A percentile compares a stretch with the other conserved stretches of the same genome.
phyloP scores from a whole-genome alignment of 2,113 vertebrate genomes.

The Larimichthys crocea region DNA sequence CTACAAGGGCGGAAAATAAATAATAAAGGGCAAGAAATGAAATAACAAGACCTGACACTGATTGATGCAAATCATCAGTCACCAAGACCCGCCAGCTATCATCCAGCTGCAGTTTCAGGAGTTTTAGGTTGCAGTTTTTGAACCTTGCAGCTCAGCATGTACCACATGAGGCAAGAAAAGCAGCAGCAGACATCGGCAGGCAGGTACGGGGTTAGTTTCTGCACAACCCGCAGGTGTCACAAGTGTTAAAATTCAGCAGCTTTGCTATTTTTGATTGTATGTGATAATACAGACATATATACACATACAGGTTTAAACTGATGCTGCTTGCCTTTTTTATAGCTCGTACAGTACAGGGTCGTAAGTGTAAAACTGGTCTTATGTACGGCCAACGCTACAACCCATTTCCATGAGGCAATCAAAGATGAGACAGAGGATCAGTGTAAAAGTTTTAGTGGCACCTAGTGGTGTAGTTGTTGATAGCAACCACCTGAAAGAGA shows the following conservation, averaged over 20 bases:
- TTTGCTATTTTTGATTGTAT: conserved; percentile 3
- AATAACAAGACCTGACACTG: background rate
- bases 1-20: background rate
- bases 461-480: too few relatives aligned
- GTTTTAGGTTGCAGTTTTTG: background rate
- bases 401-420: background rate
- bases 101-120: background rate
- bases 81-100: background rate
- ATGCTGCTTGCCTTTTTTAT: background rate
- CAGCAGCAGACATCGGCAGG: background rate
- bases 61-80: background rate
- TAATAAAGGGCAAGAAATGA: background rate
- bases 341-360: background rate
- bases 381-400: background rate
- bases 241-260: background rate
- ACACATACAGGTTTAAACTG: background rate
- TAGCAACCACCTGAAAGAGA: too few relatives aligned
- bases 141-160: background rate
- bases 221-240: background rate
- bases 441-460: background rate
- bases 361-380: background rate
- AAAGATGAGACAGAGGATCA: background rate
- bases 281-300: background rate
- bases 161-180: background rate
- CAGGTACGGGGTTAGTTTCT: background rate